Base-by-base conservation (phyloP, 2,888 invertebrate species). In the Stenolophus ochropezus region DNA sequence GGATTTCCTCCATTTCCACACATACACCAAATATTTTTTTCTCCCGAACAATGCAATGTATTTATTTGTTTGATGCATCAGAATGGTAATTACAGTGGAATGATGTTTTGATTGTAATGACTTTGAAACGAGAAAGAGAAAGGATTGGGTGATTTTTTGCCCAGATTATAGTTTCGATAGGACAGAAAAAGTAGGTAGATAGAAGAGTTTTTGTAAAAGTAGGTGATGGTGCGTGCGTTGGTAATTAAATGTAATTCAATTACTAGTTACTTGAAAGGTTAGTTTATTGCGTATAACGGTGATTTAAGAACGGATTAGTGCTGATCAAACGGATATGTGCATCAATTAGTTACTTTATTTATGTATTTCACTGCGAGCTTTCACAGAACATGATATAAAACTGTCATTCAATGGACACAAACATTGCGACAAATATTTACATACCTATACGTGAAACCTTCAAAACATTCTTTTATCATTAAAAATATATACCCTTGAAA, bases 91-190 rank as follows among this genome's bases (percentile, higher is more conserved):
- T 69, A 61, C 14, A 61, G 61, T 20, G 65, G 8, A 18, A 69
- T 33, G 65, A 69, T 69, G 65, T 79, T 79, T 51, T 71, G 65
- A 71, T 71, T 51, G 25, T 79, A 71, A 79, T 79, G 79, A 79
- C 79, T 79, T 71, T 79, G 79, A 69, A 71, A 18, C 53, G 53
- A 33, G 79, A 79, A 79, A 79, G 79, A 79, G 79, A 79, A 79
- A 79, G 79, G 79, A 79, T 71, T 79, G 69, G 53, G 33, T 33
- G 65, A 69, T 69, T 69, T 69, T 33, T 69, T 69, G 33, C 11
- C 14, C 16, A 69, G 65, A 69, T 69, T 69, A 21, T 69, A 33
- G 65, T 33, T 69, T 69, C 65, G 27, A 33, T 69, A 69, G 27
- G 61, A 61, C 25, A 61, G 51, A 51, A 69, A 69, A 69, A 69